Base-by-base conservation (phyloP, 2,888 invertebrate species). In the Caenorhabditis doughertyi region DNA sequence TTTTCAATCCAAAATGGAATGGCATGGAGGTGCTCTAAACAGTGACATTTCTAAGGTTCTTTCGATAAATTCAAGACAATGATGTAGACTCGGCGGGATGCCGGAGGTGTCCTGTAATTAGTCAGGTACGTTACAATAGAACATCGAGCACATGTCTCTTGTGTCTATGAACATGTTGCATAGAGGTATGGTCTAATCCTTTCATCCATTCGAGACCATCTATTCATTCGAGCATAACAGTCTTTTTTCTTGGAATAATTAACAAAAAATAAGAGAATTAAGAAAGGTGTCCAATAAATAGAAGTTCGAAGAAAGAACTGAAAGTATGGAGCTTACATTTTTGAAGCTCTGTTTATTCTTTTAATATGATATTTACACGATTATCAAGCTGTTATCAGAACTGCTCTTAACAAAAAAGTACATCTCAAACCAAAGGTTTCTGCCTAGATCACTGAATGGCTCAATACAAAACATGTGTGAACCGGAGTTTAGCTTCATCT, bases 201-300 rank as follows among this genome's bases (percentile, higher is more conserved):
- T 76, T 76, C 65, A 67, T 74, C 29, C 51, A 47, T 65, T 65
- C 16, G 35, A 47, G 21, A n/a, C 16, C 35, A 23, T 27, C 49
- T 76, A 76, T 68, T 76, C 76, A 76, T 35, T 60, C 49, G 76
- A 76, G 60, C 76, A 76, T 65, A 62, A 51, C 27, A 44, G 53
- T 13, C 35, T 25, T 1, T 25, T 25, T 27, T 53, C 16, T 49
- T 49, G 49, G 18, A 21, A 49, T 21, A 49, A 49, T 49, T n/a
- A 21, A 18, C 32, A 39, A n/a, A n/a, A n/a, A 39, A 39, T 39
- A 39, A 39, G 39, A 39, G 11, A 13, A 39, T 39, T 9, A 5
- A 39, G 11, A 39, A 39, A 39, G 32, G 39, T 39, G 39, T 39
- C 39, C 2, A 39, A 39, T 13, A 9, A 32, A 32, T 7, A 32